These are phyloP conservation scores for Drosophila pseudotakahashii DNA, from an alignment of 2,888 invertebrate genomes.

Conservation along the genomic window DNA sequence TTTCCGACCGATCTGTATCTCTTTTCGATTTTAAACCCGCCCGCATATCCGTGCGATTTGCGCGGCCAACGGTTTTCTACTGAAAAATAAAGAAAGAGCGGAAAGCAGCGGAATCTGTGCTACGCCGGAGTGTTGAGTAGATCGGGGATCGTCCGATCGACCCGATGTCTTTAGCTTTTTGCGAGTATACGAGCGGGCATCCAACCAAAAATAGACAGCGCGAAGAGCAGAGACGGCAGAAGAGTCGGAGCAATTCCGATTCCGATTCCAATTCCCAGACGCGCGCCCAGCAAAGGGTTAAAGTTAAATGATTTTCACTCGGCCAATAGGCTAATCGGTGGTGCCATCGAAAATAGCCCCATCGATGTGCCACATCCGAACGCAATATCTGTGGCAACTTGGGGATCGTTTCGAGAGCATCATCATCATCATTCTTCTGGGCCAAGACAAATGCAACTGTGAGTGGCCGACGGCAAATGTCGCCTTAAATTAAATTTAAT, in stretches of 20 bases:
- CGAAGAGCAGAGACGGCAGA: slow-evolving; percentile 22
- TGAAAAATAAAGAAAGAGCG: slow-evolving; percentile 44
- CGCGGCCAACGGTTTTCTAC: slow-evolving; percentile 72
- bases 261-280: slow-evolving; percentile 37
- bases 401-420: slow-evolving; percentile 12
- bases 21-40: slow-evolving; percentile 35
- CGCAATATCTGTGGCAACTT: slow-evolving; percentile 20
- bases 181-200: slow-evolving; percentile 17
- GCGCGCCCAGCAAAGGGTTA: slow-evolving; percentile 57
- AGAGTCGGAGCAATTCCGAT: slow-evolving; percentile 14
- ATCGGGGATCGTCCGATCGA: slow-evolving; percentile 27
- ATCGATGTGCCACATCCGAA: slow-evolving; percentile 10
- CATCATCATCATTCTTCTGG: slow-evolving; percentile 4
- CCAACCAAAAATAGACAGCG: slow-evolving; percentile 39
- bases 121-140: slow-evolving; percentile 46
- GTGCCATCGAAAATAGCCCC: slow-evolving; percentile 35
- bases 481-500: slow-evolving; percentile 60
- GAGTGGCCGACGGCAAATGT: slow-evolving; percentile 40
- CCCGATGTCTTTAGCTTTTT: slow-evolving; percentile 35
- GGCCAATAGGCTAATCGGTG: slow-evolving; percentile 57
- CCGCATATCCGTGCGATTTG: slow-evolving; percentile 65
- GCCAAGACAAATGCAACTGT: slow-evolving; percentile 26
- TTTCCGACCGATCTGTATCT: slow-evolving; percentile 9
- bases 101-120: slow-evolving; percentile 53
- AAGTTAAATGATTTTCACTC: slow-evolving; percentile 41